Conservation (phyloP, 53 echinoderm and acorn worm genomes). For the Apostichopus leukothele region DNA sequence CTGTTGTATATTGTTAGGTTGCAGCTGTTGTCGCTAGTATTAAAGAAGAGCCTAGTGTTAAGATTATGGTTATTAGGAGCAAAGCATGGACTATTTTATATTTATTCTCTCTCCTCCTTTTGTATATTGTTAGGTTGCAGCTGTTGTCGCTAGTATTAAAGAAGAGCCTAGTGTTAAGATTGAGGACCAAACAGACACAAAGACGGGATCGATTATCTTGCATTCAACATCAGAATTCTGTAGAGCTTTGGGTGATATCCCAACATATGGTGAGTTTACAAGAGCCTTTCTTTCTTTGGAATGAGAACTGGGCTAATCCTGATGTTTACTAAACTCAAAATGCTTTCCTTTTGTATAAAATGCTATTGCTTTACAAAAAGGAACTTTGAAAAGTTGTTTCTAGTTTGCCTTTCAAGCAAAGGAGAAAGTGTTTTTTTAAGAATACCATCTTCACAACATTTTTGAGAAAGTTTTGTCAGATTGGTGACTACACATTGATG, state of each 20-base stretch:
- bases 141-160: conserved; percentile 63
- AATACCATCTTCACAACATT: no score
- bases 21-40: conserved; percentile 66
- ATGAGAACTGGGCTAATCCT: background rate
- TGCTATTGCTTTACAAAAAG: no score
- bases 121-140: conserved; percentile 58
- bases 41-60: conserved; percentile 52
- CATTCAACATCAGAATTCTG: conserved; percentile 99
- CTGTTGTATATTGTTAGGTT: conserved; percentile 48
- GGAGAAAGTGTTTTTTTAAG: no score
- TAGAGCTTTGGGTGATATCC: conserved; percentile 94
- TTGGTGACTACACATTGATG: no score
- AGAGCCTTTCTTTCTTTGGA: background rate
- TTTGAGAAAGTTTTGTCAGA: no score
- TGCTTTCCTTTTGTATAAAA: no score
- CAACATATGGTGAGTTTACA: conserved; percentile 82
- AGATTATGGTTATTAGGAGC: background rate
- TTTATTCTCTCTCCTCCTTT: background rate
- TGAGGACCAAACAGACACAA: conserved; percentile 16
- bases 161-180: conserved; percentile 52
- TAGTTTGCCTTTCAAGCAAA: no score
- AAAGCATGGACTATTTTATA: background rate
- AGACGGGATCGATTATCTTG: conserved; percentile 63
- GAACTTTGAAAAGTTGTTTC: no score
- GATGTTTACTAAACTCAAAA: background rate